These are phyloP conservation scores for Ptychoptera albimana DNA, from an alignment of 2,888 invertebrate genomes.

Conservation along the genomic window DNA sequence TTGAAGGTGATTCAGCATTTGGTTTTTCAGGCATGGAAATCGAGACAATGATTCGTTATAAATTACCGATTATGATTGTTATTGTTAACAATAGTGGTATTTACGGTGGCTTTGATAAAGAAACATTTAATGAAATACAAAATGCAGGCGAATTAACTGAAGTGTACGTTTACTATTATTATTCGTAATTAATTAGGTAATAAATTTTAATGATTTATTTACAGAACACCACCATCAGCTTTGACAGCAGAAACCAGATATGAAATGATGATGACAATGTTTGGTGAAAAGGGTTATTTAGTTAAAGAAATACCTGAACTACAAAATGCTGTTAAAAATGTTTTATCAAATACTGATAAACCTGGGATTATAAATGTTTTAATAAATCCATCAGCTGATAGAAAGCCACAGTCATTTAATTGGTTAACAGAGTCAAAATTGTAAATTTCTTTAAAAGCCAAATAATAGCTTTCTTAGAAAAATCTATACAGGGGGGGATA, in stretches of 20 bases:
- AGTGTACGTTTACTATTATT: slow-evolving; percentile 39
- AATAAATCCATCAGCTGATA: slow-evolving; percentile 73
- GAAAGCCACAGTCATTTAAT: slow-evolving; percentile 79
- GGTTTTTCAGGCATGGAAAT: slow-evolving; percentile 98
- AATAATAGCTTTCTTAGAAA: too few species aligned
- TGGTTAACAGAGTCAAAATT: slow-evolving; percentile 90
- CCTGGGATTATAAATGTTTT: slow-evolving; percentile 83
- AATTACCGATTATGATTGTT: slow-evolving; percentile 75
- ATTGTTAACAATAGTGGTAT: slow-evolving; percentile 95
- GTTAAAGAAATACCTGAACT: slow-evolving; percentile 66
- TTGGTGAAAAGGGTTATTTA: slow-evolving; percentile 64
- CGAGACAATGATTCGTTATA: slow-evolving; percentile 90
- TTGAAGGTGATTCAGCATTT: slow-evolving; percentile 95
- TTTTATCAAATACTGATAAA: slow-evolving; percentile 49
- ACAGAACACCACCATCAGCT: slow-evolving; percentile 71
- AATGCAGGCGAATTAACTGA: slow-evolving; percentile 52
- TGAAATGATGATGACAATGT: slow-evolving; percentile 80
- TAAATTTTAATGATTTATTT: slow-evolving; percentile 14
- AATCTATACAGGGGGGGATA: too few species aligned
- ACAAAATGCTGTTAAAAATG: slow-evolving; percentile 46
- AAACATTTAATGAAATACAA: slow-evolving; percentile 54
- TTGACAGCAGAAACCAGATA: slow-evolving; percentile 67
- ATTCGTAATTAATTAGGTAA: slow-evolving; percentile 4
- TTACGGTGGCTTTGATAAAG: slow-evolving; percentile 69
- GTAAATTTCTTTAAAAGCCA: slow-evolving; percentile 28